Evolutionary conservation across 2,797 vertebrate species (phyloP).

Genomic region (Ibycter americanus): DNA sequence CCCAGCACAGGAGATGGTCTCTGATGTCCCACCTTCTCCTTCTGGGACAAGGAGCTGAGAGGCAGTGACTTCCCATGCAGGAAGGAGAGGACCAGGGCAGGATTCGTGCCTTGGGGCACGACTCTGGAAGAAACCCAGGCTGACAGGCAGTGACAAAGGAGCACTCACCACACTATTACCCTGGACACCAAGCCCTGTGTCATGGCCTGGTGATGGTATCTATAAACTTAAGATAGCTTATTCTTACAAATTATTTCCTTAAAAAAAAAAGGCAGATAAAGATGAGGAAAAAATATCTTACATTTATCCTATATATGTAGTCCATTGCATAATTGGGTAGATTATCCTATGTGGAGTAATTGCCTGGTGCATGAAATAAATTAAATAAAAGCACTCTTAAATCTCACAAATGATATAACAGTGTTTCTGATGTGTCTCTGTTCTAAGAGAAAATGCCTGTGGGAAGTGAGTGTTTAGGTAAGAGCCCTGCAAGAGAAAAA

Average conservation of each 20-base stretch:
- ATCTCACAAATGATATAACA: neutral
- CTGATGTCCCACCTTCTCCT: neutral
- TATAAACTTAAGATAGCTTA: neutral
- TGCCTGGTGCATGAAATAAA: neutral
- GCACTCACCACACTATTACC: neutral
- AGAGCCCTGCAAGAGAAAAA: constrained; percentile 5
- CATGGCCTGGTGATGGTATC: neutral
- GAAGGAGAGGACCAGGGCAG: neutral
- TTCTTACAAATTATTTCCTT: neutral
- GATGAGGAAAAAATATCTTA: neutral
- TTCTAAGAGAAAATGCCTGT: neutral
- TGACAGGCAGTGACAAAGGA: neutral
- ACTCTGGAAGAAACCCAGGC: neutral
- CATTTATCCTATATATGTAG: accelerated
- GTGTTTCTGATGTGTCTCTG: neutral
- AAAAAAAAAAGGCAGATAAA: neutral
- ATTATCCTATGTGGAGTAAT: neutral
- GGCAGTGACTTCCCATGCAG: neutral
- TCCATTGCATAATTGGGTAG: neutral
- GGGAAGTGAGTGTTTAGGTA: neutral
- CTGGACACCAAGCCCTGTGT: neutral
- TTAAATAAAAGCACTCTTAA: neutral
- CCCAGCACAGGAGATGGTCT: neutral
- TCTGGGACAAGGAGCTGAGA: neutral
- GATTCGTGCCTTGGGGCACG: neutral